phyloP scores from a whole-genome alignment of 1,140 invertebrate genomes.

The Nixonia krombeini region DNA sequence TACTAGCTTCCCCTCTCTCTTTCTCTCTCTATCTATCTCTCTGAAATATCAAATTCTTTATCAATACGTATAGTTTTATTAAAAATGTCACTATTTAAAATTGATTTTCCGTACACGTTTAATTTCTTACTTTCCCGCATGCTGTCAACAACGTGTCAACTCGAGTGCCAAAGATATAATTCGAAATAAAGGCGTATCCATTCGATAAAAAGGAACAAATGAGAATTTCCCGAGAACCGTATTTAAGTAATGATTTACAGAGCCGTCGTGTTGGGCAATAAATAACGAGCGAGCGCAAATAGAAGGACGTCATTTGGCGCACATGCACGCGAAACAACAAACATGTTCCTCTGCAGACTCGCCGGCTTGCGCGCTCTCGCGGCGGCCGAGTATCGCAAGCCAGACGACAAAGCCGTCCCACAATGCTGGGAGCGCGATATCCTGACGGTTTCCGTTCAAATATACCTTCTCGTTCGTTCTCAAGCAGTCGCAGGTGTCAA shows the following conservation, averaged over 20 bases:
- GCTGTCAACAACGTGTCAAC: too few relatives aligned
- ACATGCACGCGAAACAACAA: slow-evolving; percentile 11
- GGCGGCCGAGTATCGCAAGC: slow-evolving; percentile 21
- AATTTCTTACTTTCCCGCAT: too few relatives aligned
- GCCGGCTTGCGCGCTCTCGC: slow-evolving; percentile 13
- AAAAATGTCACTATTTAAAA: too few relatives aligned
- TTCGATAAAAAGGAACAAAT: too few relatives aligned
- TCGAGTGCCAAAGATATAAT: too few relatives aligned
- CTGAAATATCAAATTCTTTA: too few relatives aligned
- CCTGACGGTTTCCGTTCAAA: slow-evolving; percentile 45
- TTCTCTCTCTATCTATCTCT: too few relatives aligned
- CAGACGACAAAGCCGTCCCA: slow-evolving; percentile 50
- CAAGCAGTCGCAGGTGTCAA: slow-evolving; percentile 49
- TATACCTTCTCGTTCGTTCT: slow-evolving; percentile 16
- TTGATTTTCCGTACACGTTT: too few relatives aligned
- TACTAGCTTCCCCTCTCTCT: too few relatives aligned
- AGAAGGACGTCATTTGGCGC: slow-evolving; percentile 20
- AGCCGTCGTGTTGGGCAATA: slow-evolving; percentile 29
- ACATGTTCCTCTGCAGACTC: slow-evolving; percentile 30
- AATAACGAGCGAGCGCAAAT: slow-evolving; percentile 43
- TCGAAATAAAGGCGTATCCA: too few relatives aligned
- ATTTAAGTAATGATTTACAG: slow-evolving; percentile 22
- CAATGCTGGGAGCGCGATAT: slow-evolving; percentile 45
- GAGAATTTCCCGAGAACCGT: not conserved
- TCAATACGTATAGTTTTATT: too few relatives aligned